Conservation (phyloP, 2,797 vertebrate species). For the Aplochiton taeniatus region DNA sequence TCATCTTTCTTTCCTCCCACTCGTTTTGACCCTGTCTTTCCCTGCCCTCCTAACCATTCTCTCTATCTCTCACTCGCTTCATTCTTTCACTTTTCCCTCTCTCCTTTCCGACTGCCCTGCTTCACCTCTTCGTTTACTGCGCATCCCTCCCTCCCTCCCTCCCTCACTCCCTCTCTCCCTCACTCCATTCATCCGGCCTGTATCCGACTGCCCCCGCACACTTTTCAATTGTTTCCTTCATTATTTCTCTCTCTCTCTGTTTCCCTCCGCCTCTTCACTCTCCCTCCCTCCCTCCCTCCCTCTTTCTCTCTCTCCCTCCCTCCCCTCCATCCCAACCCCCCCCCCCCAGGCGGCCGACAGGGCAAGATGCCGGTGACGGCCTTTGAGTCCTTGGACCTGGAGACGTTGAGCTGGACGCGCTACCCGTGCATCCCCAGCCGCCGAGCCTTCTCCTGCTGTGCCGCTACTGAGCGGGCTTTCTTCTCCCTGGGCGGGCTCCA, state of each 20-base stretch:
- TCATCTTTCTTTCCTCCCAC: too few species aligned
- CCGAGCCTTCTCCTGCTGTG: constrained; percentile 89
- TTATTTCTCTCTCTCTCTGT: not conserved
- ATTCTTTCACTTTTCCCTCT: not conserved
- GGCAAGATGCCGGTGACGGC: constrained; percentile 95
- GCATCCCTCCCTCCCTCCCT: not conserved
- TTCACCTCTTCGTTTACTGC: too few species aligned
- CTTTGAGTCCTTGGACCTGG: constrained; percentile 93
- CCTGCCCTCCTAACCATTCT: constrained; percentile 2
- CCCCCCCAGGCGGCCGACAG: constrained; percentile 87
- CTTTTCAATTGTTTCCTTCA: too few species aligned
- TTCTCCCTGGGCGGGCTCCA: constrained; percentile 96
- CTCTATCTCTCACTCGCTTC: not conserved
- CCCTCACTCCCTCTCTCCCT: constrained; percentile 5
- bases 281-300: constrained; percentile 5
- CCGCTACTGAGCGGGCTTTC: constrained; percentile 80
- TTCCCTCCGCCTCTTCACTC: not conserved
- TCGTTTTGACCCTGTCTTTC: too few species aligned
- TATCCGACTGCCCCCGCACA: too few species aligned
- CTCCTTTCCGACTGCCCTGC: not conserved
- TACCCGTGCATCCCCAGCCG: constrained; percentile 92
- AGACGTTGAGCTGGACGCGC: constrained; percentile 89
- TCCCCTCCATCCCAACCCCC: constrained; percentile 14
- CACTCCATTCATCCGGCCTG: not conserved
- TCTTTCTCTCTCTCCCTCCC: constrained; percentile 11